Evolutionary conservation across 1,140 invertebrate genomes (phyloP).

Genomic region (Danaus plexippus): DNA sequence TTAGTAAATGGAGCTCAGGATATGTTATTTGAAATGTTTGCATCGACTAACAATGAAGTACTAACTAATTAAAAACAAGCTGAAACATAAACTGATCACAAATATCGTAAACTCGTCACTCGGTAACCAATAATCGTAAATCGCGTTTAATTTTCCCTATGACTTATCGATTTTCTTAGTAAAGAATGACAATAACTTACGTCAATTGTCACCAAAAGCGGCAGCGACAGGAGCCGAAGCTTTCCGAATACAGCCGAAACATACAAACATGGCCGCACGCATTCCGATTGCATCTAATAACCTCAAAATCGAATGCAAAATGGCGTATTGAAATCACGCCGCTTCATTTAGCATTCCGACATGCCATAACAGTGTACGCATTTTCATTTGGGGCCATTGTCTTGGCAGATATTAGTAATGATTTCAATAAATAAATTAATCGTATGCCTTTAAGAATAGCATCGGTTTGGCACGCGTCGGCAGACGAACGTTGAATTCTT

Average conservation of each 20-base stretch:
- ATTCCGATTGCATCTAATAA: constrained; percentile 70
- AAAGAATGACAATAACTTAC: constrained; percentile 49
- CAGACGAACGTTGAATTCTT: constrained; percentile 54
- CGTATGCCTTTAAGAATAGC: constrained; percentile 60
- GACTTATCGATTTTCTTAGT: constrained; percentile 44
- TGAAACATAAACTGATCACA: no score
- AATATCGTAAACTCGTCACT: constrained; percentile 7
- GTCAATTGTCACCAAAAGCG: constrained; percentile 54
- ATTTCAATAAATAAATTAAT: constrained; percentile 71
- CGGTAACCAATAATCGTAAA: constrained; percentile 8
- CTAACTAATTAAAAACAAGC: no score
- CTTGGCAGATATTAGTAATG: constrained; percentile 68
- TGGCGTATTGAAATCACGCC: constrained; percentile 66
- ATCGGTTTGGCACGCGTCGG: constrained; percentile 63
- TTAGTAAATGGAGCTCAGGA: no score
- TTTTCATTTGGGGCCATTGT: constrained; percentile 70
- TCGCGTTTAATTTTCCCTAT: constrained; percentile 22
- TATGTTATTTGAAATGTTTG: no score
- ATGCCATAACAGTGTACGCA: constrained; percentile 65
- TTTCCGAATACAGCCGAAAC: constrained; percentile 48
- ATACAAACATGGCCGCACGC: constrained; percentile 59
- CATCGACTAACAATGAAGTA: no score
- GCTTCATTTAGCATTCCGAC: constrained; percentile 66
- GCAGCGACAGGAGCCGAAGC: constrained; percentile 35
- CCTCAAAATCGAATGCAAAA: constrained; percentile 69